Evolutionary conservation across 1,140 invertebrate species (phyloP).

Genomic region (Apolygus lucorum): DNA sequence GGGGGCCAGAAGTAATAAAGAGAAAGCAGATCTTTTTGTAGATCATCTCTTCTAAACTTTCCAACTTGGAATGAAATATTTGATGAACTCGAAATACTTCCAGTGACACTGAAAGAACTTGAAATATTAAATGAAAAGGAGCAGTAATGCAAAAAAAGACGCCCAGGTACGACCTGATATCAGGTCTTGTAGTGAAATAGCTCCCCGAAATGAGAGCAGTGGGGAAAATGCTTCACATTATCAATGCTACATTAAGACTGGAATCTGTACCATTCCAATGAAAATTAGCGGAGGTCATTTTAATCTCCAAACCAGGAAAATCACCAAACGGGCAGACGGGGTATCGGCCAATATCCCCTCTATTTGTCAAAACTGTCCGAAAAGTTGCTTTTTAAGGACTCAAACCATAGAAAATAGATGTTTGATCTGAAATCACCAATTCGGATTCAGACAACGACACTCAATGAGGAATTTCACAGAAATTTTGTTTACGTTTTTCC

Average conservation of each 20-base stretch:
- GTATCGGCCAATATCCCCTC: not conserved
- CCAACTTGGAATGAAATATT: not conserved
- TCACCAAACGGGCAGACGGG: not conserved
- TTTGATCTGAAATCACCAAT: no score
- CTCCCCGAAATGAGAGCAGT: not conserved
- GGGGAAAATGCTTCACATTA: not conserved
- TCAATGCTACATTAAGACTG: not conserved
- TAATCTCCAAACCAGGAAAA: not conserved
- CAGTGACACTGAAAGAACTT: not conserved
- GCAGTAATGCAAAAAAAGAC: not conserved
- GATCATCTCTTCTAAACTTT: not conserved
- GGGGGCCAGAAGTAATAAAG: not conserved
- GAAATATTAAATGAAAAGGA: not conserved
- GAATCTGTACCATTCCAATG: not conserved
- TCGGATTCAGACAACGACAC: not conserved
- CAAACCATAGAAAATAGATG: no score
- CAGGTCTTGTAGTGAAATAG: not conserved
- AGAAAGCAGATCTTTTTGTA: not conserved
- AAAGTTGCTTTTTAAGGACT: not conserved
- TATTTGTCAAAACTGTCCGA: not conserved
- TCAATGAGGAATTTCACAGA: no score
- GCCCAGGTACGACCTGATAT: not conserved
- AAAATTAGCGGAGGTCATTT: not conserved
- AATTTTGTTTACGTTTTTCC: no score
- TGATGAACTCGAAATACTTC: not conserved